Conservation (phyloP, 1,140 invertebrate species). For the Scaptomyza hsui region DNA sequence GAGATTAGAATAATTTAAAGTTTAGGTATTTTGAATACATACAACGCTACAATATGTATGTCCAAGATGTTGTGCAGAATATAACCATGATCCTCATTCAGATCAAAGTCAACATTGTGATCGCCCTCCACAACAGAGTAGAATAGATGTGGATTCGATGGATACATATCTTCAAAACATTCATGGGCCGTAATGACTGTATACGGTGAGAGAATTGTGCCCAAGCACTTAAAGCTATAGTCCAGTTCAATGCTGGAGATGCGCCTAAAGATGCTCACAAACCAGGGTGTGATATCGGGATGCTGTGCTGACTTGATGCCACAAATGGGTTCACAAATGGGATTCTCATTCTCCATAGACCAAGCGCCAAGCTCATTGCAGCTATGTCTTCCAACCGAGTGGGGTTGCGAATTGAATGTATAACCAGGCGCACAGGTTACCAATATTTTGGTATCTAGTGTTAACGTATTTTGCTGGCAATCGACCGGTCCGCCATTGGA, state of each 20-base stretch:
- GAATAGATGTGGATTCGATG: neutral
- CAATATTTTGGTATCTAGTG: neutral
- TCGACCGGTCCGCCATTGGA: neutral
- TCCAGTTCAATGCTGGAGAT: neutral
- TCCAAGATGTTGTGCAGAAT: neutral
- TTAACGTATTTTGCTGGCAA: slow-evolving; percentile 13
- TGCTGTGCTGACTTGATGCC: neutral
- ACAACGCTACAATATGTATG: neutral
- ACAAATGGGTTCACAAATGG: slow-evolving; percentile 28
- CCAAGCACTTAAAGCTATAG: slow-evolving; percentile 48
- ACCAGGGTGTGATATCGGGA: slow-evolving; percentile 40
- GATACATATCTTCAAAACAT: neutral
- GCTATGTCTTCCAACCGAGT: neutral
- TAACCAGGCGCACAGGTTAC: slow-evolving; percentile 42
- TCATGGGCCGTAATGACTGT: neutral
- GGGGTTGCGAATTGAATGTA: neutral
- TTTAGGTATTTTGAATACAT: neutral
- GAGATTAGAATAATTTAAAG: neutral
- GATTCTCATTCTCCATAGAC: neutral
- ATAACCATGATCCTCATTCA: slow-evolving; percentile 9
- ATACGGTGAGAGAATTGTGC: slow-evolving; percentile 1
- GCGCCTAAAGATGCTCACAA: slow-evolving; percentile 41
- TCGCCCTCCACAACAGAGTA: neutral
- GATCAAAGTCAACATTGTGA: neutral
- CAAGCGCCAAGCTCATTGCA: slow-evolving; percentile 24